Evolutionary conservation across 2,797 vertebrate species (phyloP).

Genomic region (Artibeus lituratus): DNA sequence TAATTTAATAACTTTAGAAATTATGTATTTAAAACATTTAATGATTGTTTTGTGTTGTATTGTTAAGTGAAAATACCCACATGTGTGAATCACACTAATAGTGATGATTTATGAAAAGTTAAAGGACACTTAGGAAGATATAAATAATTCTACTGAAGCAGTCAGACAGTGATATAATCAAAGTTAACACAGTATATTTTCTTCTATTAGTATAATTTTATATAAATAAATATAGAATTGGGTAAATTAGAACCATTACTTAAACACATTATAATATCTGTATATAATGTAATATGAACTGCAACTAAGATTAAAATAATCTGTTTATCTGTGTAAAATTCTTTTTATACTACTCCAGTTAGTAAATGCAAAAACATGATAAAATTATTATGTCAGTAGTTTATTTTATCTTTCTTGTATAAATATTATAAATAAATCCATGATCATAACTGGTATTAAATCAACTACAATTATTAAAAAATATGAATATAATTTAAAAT

Average conservation of each 20-base stretch:
- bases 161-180: constrained; percentile 1
- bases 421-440: background rate
- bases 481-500: constrained; percentile 6
- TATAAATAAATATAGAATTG: constrained; percentile 26
- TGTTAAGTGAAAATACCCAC: constrained; percentile 30
- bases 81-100: constrained; percentile 20
- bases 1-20: constrained; percentile 16
- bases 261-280: constrained; percentile 4
- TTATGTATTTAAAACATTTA: constrained; percentile 29
- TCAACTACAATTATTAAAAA: background rate
- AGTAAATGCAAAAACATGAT: background rate
- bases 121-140: constrained; percentile 24
- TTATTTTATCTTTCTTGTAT: constrained; percentile 9
- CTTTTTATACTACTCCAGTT: background rate
- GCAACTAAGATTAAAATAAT: background rate
- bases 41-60: background rate
- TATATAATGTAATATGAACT: background rate
- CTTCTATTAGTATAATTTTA: constrained; percentile 34
- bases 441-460: background rate
- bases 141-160: constrained; percentile 40
- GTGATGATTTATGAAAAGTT: constrained; percentile 44
- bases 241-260: background rate
- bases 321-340: background rate
- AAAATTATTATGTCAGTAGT: background rate
- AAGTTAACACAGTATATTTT: constrained; percentile 5